Evolutionary conservation across 2,888 invertebrate genomes (phyloP).

Genomic region (Beris morrisii): DNA sequence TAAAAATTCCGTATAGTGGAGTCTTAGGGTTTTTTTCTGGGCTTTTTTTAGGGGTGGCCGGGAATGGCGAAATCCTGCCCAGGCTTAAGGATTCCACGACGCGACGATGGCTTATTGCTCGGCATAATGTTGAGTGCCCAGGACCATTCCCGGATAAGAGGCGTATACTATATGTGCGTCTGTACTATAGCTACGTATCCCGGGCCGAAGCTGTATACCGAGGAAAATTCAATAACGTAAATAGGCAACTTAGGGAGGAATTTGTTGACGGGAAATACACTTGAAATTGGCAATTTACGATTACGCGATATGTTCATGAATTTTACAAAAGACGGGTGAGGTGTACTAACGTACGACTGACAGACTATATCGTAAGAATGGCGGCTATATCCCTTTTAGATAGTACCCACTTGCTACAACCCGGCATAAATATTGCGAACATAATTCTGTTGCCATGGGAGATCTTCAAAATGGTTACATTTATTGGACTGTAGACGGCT

Average conservation of each 20-base stretch:
- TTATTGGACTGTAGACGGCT: too few relatives aligned
- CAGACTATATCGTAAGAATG: too few relatives aligned
- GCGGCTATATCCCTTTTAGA: too few relatives aligned
- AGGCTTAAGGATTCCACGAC: background rate
- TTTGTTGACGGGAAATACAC: conserved; percentile 54
- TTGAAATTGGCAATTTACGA: conserved; percentile 55
- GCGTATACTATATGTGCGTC: too few relatives aligned
- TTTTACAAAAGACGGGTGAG: conserved; percentile 45
- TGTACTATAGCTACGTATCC: too few relatives aligned
- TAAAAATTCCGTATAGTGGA: conserved; percentile 15
- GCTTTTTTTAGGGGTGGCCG: background rate
- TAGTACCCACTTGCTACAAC: too few relatives aligned
- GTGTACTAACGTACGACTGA: background rate
- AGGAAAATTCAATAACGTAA: conserved; percentile 38
- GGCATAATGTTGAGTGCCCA: too few relatives aligned
- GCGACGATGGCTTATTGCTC: too few relatives aligned
- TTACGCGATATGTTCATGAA: conserved; percentile 46
- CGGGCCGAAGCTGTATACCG: background rate
- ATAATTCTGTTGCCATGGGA: too few relatives aligned
- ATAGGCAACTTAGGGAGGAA: conserved; percentile 33
- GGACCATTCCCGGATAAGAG: too few relatives aligned
- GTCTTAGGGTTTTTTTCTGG: conserved; percentile 3
- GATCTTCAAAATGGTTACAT: too few relatives aligned
- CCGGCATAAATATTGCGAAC: too few relatives aligned
- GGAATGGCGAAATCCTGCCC: background rate